These are phyloP conservation scores for Noturus placidus DNA, from an alignment of 2,113 vertebrate species.

Conservation along the genomic window DNA sequence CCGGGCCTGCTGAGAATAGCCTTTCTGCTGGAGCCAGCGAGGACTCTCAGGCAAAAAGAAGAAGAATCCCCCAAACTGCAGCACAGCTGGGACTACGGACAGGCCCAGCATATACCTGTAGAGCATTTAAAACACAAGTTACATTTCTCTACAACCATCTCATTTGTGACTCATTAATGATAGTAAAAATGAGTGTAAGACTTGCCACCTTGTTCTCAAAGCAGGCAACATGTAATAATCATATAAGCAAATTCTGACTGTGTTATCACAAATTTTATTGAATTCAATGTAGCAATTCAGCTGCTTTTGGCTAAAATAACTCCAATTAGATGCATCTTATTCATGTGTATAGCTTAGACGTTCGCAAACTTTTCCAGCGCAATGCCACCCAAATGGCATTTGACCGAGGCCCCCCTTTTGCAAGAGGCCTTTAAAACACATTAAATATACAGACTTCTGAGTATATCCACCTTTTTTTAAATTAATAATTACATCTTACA, in stretches of 20 bases:
- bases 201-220: neutral
- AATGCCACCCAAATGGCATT: no score
- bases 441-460: no score
- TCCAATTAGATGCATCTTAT: neutral
- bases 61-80: constrained; percentile 90
- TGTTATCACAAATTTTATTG: neutral
- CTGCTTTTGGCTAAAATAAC: neutral
- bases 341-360: neutral
- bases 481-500: no score
- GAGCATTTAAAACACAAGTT: neutral
- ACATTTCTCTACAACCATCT: neutral
- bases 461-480: no score
- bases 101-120: constrained; percentile 94
- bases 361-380: no score
- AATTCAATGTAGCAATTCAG: neutral
- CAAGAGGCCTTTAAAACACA: no score
- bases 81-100: constrained; percentile 81
- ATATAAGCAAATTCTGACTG: neutral
- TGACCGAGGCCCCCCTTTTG: no score
- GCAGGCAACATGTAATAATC: neutral
- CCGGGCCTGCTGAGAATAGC: constrained; percentile 81
- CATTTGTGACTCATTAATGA: neutral
- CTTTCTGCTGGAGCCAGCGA: constrained; percentile 95
- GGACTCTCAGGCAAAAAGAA: constrained; percentile 94
- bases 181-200: neutral